Conservation (phyloP, 2,113 vertebrate genomes). For the Channa maculata region DNA sequence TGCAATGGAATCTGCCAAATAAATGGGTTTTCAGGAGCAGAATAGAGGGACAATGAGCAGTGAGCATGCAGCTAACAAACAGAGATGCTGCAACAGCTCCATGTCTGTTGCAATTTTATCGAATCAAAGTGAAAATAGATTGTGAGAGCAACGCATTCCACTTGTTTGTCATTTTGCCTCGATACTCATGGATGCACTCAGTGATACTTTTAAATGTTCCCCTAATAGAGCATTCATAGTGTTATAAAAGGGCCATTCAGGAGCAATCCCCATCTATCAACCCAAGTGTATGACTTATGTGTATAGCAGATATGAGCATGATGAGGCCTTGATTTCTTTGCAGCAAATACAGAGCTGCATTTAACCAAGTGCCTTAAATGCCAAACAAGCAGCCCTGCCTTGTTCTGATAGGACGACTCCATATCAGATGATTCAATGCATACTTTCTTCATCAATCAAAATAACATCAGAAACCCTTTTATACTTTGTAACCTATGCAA, state of each 20-base stretch:
- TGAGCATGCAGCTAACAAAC: not conserved
- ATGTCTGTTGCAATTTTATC: not conserved
- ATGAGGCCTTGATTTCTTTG: slow-evolving; percentile 50
- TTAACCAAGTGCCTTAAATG: slow-evolving; percentile 60
- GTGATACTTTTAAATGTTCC: slow-evolving; percentile 37
- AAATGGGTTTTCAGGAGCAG: not conserved
- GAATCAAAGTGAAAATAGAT: slow-evolving; percentile 12
- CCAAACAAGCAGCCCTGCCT: slow-evolving; percentile 34
- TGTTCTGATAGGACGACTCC: slow-evolving; percentile 61
- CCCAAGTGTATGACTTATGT: slow-evolving; percentile 54
- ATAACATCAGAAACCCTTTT: slow-evolving; percentile 63
- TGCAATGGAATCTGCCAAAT: too few relatives aligned
- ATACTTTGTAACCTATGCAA: slow-evolving; percentile 73
- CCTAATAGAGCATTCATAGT: slow-evolving; percentile 31
- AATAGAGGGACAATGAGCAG: not conserved
- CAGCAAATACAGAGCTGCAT: slow-evolving; percentile 57
- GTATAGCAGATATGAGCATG: slow-evolving; percentile 44
- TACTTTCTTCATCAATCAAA: slow-evolving; percentile 78
- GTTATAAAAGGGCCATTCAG: slow-evolving; percentile 46
- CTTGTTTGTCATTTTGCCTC: slow-evolving; percentile 29
- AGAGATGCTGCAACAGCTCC: not conserved
- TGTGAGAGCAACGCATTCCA: slow-evolving; percentile 7
- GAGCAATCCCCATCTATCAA: slow-evolving; percentile 45
- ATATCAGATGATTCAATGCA: slow-evolving; percentile 71
- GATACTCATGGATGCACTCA: slow-evolving; percentile 9